Percentiles rank a stretch among this genome's conserved stretches.
Evolutionary conservation across 2,797 vertebrate species (phyloP).

Genomic region (Neomorphus geoffroyi): DNA sequence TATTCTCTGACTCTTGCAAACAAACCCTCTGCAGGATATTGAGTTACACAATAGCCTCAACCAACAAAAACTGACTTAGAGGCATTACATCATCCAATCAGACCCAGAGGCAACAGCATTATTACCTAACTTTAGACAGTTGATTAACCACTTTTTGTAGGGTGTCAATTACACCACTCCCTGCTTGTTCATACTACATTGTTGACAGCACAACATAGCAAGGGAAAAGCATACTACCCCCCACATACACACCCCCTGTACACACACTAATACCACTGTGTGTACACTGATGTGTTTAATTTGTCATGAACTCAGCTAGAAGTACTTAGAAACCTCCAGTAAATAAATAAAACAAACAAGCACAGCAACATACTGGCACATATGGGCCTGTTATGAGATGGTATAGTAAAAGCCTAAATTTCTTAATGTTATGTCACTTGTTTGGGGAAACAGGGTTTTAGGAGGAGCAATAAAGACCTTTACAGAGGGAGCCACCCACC

Average conservation of each 20-base stretch:
- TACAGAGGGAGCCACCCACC: not conserved
- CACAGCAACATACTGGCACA: not conserved
- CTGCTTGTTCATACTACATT: not conserved
- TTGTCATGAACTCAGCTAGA: not conserved
- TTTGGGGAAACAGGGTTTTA: not conserved
- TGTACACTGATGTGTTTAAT: no score
- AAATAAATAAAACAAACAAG: conserved; percentile 15
- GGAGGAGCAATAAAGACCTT: not conserved
- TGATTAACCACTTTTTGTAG: conserved; percentile 50
- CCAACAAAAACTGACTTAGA: conserved; percentile 27
- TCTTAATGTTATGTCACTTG: not conserved
- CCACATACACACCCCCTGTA: not conserved
- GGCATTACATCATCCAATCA: conserved; percentile 37
- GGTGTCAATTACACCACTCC: conserved; percentile 34
- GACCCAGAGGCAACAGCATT: conserved; percentile 26
- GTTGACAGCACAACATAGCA: conserved; percentile 20
- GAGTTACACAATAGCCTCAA: conserved; percentile 50
- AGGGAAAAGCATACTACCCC: not conserved
- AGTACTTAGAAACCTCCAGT: not conserved
- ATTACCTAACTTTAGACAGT: conserved; percentile 39
- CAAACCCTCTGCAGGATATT: not conserved
- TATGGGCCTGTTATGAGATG: not conserved
- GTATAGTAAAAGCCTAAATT: not conserved
- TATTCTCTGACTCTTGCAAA: not conserved
- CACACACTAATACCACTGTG: not conserved